A percentile compares a stretch with the other conserved stretches of the same genome.
These are phyloP conservation scores for Temnothorax curvispinosus DNA, from an alignment of 1,140 invertebrate genomes.

Conservation along the genomic window DNA sequence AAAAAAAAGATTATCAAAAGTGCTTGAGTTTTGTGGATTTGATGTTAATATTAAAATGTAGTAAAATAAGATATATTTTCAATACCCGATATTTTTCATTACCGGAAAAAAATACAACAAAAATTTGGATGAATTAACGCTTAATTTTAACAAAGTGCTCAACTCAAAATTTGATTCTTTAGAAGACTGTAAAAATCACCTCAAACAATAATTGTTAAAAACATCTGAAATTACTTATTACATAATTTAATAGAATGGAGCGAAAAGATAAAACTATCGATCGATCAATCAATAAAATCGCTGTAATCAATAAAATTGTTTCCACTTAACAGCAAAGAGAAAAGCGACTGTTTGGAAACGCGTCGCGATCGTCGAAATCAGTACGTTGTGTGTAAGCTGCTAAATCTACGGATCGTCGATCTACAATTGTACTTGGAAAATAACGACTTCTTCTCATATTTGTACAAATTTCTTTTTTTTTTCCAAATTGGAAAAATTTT, in stretches of 20 bases:
- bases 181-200: not conserved
- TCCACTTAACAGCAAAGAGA: slow-evolving; percentile 12
- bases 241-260: slow-evolving; percentile 35
- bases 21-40: not conserved
- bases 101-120: not conserved
- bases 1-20: not conserved
- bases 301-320: slow-evolving; percentile 15
- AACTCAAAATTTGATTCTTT: not conserved
- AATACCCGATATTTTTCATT: not conserved
- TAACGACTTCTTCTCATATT: not conserved
- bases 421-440: slow-evolving; percentile 21
- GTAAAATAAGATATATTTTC: not conserved
- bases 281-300: slow-evolving; percentile 29
- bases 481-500: not conserved
- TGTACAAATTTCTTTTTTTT: not conserved
- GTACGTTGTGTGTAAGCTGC: slow-evolving; percentile 16
- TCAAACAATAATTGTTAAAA: not conserved
- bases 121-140: no score
- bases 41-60: not conserved
- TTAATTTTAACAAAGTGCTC: not conserved
- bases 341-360: slow-evolving; percentile 26
- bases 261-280: slow-evolving; percentile 34
- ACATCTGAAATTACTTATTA: not conserved
- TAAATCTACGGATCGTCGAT: slow-evolving; percentile 47
- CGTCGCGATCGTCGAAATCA: slow-evolving; percentile 41